These are phyloP conservation scores for Chelidonichthys spinosus DNA, from an alignment of 2,797 vertebrate species.

Conservation along the genomic window DNA sequence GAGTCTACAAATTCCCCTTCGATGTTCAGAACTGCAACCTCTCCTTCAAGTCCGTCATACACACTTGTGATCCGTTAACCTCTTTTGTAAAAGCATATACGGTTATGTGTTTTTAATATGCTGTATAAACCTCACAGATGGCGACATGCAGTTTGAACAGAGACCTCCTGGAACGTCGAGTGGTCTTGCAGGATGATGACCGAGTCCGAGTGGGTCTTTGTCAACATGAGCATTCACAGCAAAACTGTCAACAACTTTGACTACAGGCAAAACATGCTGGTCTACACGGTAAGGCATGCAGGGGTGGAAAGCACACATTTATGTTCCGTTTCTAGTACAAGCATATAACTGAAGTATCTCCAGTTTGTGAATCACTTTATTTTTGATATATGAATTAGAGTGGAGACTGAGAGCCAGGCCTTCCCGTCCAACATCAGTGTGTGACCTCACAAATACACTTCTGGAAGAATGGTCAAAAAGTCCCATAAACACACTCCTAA, in stretches of 20 bases:
- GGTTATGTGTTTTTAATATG: not conserved
- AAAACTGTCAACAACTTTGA: not conserved
- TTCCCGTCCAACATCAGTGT: too few relatives aligned
- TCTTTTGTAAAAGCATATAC: too few relatives aligned
- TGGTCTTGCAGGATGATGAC: slow-evolving; percentile 44
- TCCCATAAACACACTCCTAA: too few relatives aligned
- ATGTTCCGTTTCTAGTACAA: not conserved
- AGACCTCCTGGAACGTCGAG: not conserved
- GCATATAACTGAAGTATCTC: too few relatives aligned
- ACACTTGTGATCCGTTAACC: slow-evolving; percentile 23
- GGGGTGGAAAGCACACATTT: not conserved
- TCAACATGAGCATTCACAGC: slow-evolving; percentile 44
- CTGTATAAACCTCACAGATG: not conserved
- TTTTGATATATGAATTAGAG: too few relatives aligned
- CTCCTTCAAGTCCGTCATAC: slow-evolving; percentile 35
- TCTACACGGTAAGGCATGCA: slow-evolving; percentile 65
- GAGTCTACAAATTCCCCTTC: slow-evolving; percentile 61
- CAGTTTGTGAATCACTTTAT: too few relatives aligned
- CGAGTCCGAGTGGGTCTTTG: slow-evolving; percentile 75
- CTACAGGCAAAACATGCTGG: slow-evolving; percentile 31
- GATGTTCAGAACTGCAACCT: slow-evolving; percentile 59
- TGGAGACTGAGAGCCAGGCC: too few relatives aligned
- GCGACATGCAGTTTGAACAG: rapidly evolving
- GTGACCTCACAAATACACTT: too few relatives aligned
- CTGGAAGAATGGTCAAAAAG: too few relatives aligned